Evolutionary conservation across 1,140 invertebrate genomes (phyloP), one percentile per base, ranked within the genome.

Genomic region (Drosophila mojavensis): DNA sequence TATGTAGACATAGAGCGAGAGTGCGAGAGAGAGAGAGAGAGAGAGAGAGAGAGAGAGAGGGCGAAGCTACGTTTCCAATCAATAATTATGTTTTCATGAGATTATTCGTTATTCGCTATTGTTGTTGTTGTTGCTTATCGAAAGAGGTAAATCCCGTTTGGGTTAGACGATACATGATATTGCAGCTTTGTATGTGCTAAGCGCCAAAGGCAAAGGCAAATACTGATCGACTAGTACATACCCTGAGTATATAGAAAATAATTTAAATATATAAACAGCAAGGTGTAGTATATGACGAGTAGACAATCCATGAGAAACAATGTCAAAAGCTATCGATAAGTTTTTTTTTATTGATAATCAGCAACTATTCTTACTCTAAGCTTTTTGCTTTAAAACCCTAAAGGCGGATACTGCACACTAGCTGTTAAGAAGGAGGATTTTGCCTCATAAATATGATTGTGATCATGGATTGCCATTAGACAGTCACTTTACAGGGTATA

Each of bases 121-220:
- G 5, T 28, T 24, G 4, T 24, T 51, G 5, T 36, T 36, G 15
- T 5, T 17, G 7, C 11, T 36, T 55, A 17, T 20, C 17, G 9
- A 4, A 55, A 17, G 15, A 33, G 15, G 36, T 24, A 58, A 58
- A 59, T 67, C 63, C 63, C 63, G 63, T 66, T 66, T 66, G 26
- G 53, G 53, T 47, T 43, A 56, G 55, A 10, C 63, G 53, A 47
- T 30, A 54, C 51, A 54, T 54, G n/a, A 51, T 36, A 30, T 17
- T 65, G 63, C 63, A 65, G 62, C 51, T 64, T 20, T 6, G n/a
- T 24, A 7, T 4, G 9, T 36, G 33, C 33, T 36, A 7, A 10
- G 0, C n/a, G n/a, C 26, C 30, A 55, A 36, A 13, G 11, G 13
- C 6, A 26, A 28, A 55, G 47, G 28, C 7, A 5, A 30, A 5